phyloP scores from a whole-genome alignment of 2,888 invertebrate species.

The Drosophila paucipuncta region DNA sequence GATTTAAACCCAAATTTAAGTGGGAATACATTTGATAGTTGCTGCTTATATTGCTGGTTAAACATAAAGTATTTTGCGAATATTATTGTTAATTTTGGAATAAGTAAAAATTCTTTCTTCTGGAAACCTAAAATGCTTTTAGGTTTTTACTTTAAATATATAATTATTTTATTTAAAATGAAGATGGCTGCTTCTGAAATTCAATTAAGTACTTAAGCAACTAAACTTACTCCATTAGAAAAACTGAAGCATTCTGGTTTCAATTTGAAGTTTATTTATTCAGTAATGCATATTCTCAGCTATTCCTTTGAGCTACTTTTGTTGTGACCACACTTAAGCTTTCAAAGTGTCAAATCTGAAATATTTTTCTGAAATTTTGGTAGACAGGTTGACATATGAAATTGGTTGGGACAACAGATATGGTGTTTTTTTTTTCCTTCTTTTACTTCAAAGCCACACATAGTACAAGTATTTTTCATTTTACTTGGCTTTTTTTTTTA shows the following conservation, averaged over 20 bases:
- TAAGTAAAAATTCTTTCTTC: neutral
- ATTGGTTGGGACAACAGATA: constrained; percentile 40
- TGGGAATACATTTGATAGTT: neutral
- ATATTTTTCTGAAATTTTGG: constrained; percentile 36
- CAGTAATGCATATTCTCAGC: neutral
- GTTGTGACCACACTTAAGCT: constrained; percentile 29
- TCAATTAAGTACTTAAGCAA: neutral
- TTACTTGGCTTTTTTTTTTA: constrained; percentile 8
- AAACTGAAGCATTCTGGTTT: neutral
- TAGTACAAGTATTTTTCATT: constrained; percentile 5
- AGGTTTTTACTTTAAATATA: no score
- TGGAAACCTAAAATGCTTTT: no score
- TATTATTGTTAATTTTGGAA: neutral
- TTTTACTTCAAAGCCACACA: constrained; percentile 31
- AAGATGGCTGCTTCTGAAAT: neutral
- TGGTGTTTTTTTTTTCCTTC: neutral
- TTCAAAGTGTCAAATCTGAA: constrained; percentile 40
- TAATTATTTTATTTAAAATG: neutral
- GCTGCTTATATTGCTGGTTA: neutral
- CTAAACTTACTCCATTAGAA: neutral
- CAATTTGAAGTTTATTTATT: neutral
- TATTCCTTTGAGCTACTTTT: constrained; percentile 22
- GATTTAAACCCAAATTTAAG: constrained; percentile 12
- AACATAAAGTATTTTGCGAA: no score
- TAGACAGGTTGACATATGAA: constrained; percentile 39